These are phyloP conservation scores for Asteroscopus sphinx DNA, from an alignment of 2,888 invertebrate genomes.

Conservation along the genomic window DNA sequence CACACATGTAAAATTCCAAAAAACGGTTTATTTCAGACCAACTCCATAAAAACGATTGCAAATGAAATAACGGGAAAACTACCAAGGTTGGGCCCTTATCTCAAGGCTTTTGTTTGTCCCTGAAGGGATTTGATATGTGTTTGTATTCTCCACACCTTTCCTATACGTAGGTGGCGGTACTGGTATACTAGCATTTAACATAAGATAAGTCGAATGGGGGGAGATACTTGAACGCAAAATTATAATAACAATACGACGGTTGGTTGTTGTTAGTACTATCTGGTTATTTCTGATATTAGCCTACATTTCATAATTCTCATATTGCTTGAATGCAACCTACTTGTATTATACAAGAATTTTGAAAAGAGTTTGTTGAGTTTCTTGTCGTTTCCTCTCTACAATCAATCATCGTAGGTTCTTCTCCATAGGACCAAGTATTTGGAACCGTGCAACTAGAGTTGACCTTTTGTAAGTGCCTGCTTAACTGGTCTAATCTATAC, in stretches of 20 bases:
- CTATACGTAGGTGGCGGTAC: slow-evolving; percentile 7
- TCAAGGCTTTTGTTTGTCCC: slow-evolving; percentile 46
- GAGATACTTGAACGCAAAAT: background rate
- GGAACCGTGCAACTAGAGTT: too few relatives aligned
- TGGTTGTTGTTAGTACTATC: too few relatives aligned
- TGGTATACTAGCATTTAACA: slow-evolving; percentile 18
- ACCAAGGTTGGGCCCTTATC: slow-evolving; percentile 40
- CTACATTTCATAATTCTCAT: too few relatives aligned
- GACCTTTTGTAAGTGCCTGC: too few relatives aligned
- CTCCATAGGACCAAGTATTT: too few relatives aligned
- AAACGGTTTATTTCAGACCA: slow-evolving; percentile 3
- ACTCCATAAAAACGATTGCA: slow-evolving; percentile 1
- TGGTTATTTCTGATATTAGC: too few relatives aligned
- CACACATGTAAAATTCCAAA: background rate
- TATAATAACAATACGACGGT: background rate
- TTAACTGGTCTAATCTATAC: too few relatives aligned
- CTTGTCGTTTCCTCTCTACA: too few relatives aligned
- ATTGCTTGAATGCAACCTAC: too few relatives aligned
- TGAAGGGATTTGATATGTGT: slow-evolving; percentile 38
- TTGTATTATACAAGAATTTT: too few relatives aligned
- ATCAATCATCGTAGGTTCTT: too few relatives aligned
- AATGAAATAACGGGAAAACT: slow-evolving; percentile 44
- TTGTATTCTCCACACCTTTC: slow-evolving; percentile 18
- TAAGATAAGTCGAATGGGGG: slow-evolving; percentile 2
- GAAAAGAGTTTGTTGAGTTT: too few relatives aligned